These are phyloP conservation scores for Amblyopsis hoosieri DNA, from an alignment of 2,797 vertebrate genomes.

Conservation along the genomic window DNA sequence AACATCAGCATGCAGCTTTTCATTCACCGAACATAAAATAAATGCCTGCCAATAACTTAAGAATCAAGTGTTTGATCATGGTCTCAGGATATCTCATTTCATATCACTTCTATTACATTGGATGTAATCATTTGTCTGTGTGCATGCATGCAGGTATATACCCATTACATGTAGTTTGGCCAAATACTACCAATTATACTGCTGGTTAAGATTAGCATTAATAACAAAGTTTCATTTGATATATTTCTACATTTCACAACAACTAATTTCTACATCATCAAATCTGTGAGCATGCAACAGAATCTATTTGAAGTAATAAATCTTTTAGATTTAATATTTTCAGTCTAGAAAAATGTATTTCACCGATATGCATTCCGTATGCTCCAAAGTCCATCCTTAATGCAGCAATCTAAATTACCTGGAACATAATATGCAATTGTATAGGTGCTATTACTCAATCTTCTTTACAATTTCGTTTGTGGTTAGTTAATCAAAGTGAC, in stretches of 20 bases:
- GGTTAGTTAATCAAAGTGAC: slow-evolving; percentile 4
- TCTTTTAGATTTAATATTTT: slow-evolving; percentile 27
- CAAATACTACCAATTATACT: slow-evolving; percentile 5
- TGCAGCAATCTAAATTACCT: no score
- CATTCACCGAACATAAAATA: slow-evolving; percentile 19
- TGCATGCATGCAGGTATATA: background rate
- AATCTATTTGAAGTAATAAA: slow-evolving; percentile 17
- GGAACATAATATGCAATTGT: background rate
- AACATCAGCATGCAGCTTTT: slow-evolving; percentile 13
- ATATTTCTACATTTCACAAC: slow-evolving; percentile 25
- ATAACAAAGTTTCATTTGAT: slow-evolving; percentile 24
- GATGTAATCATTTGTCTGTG: background rate
- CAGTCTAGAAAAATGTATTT: slow-evolving; percentile 20
- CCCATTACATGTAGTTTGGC: slow-evolving; percentile 2
- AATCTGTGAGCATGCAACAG: background rate
- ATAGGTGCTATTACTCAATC: slow-evolving; percentile 10
- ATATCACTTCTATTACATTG: slow-evolving; percentile 8
- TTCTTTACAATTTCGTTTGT: background rate
- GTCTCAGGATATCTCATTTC: slow-evolving; percentile 24
- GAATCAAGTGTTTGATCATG: background rate
- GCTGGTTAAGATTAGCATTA: slow-evolving; percentile 6
- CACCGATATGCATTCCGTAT: slow-evolving; percentile 4
- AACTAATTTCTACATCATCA: slow-evolving; percentile 15
- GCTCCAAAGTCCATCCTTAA: background rate
- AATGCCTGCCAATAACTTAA: slow-evolving; percentile 16